phyloP scores from a whole-genome alignment of 2,888 invertebrate species.

The Eristalis arbustorum region DNA sequence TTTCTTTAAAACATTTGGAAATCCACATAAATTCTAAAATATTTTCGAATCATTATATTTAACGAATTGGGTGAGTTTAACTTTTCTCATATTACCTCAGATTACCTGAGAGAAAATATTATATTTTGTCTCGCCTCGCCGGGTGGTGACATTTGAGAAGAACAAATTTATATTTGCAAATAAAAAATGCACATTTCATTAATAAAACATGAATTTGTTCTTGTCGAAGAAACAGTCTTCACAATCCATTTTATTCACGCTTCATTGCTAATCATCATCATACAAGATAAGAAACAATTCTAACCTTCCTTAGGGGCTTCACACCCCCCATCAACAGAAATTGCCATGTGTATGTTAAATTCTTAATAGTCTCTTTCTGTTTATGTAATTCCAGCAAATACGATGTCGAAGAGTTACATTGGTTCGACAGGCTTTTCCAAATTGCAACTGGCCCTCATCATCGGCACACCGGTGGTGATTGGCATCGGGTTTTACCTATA shows the following conservation, averaged over 20 bases:
- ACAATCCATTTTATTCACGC: neutral
- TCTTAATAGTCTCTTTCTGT: constrained; percentile 4
- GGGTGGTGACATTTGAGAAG: constrained; percentile 26
- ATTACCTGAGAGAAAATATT: constrained; percentile 45
- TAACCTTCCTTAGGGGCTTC: constrained; percentile 47
- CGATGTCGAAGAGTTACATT: constrained; percentile 71
- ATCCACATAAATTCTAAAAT: constrained; percentile 13
- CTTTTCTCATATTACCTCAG: neutral
- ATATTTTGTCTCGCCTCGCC: constrained; percentile 34
- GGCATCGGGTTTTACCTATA: constrained; percentile 88
- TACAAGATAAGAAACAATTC: constrained; percentile 45
- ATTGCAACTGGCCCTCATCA: constrained; percentile 92
- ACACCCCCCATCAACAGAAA: neutral
- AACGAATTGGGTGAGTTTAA: constrained; percentile 16
- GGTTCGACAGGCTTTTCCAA: constrained; percentile 81
- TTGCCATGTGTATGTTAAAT: constrained; percentile 51
- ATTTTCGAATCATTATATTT: neutral
- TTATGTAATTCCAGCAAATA: constrained; percentile 58
- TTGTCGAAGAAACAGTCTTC: neutral
- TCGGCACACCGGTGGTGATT: constrained; percentile 91
- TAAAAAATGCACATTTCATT: neutral
- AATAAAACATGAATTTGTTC: neutral
- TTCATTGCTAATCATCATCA: constrained; percentile 31
- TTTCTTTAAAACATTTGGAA: constrained; percentile 50
- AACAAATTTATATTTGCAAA: neutral